Conservation (phyloP, 2,888 invertebrate genomes). For the Chalcis sispes region DNA sequence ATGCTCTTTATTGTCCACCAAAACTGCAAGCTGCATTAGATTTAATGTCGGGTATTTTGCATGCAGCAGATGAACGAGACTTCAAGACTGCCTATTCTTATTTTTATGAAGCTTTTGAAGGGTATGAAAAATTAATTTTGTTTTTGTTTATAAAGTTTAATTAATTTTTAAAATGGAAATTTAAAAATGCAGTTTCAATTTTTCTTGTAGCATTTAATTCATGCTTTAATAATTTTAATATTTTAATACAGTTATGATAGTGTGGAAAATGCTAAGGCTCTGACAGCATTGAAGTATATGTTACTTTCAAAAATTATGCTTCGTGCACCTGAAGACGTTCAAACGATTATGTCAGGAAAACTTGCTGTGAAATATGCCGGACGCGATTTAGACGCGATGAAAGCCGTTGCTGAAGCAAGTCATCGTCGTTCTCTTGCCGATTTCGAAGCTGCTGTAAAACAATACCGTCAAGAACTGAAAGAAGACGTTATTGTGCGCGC, state of each 20-base stretch:
- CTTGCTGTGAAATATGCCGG: conserved; percentile 97
- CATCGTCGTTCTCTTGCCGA: conserved; percentile 97
- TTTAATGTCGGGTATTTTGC: conserved; percentile 97
- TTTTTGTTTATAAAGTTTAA: conserved; percentile 6
- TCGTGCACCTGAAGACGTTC: conserved; percentile 96
- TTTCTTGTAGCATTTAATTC: neutral
- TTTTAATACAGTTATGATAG: conserved; percentile 81
- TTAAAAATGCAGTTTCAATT: neutral
- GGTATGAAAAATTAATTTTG: conserved; percentile 78
- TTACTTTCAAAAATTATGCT: conserved; percentile 98
- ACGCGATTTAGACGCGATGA: conserved; percentile 98
- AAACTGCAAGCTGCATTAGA: conserved; percentile 98
- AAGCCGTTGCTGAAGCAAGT: conserved; percentile 96
- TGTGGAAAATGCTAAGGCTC: conserved; percentile 92
- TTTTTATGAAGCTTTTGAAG: conserved; percentile 99
- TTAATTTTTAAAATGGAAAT: neutral
- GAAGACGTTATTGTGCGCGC: conserved; percentile 98
- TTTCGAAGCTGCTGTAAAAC: conserved; percentile 92
- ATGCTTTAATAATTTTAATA: neutral
- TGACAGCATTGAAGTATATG: conserved; percentile 99
- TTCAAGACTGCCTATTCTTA: conserved; percentile 99
- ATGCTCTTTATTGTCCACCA: conserved; percentile 99
- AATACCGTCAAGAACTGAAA: conserved; percentile 91
- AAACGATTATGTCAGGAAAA: conserved; percentile 96
- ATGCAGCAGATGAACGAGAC: conserved; percentile 99